Percentiles rank a stretch among this genome's conserved stretches.
These are phyloP conservation scores for Andrena camellia DNA, from an alignment of 2,888 invertebrate genomes.

Conservation along the genomic window DNA sequence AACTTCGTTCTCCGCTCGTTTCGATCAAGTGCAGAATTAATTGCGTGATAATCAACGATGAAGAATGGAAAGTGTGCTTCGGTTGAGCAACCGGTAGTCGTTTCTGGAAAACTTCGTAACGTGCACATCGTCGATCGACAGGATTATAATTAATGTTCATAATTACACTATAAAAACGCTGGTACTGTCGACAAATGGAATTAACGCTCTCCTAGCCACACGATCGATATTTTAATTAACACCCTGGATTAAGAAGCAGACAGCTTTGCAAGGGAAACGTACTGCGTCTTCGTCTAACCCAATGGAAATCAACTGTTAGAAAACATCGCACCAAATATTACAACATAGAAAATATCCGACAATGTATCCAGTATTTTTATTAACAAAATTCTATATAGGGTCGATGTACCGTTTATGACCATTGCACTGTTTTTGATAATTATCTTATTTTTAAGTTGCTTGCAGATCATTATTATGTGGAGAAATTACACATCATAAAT, in stretches of 20 bases:
- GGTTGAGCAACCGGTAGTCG: constrained; percentile 50
- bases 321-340: too few relatives aligned
- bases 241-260: neutral
- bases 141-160: constrained; percentile 46
- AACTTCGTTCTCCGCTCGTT: constrained; percentile 19
- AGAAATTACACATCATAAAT: too few relatives aligned
- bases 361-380: too few relatives aligned
- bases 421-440: too few relatives aligned
- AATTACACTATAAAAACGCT: constrained; percentile 38
- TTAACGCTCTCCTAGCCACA: neutral
- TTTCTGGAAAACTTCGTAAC: constrained; percentile 39
- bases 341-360: too few relatives aligned
- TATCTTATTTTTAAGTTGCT: too few relatives aligned
- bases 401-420: too few relatives aligned
- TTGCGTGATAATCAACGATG: constrained; percentile 67
- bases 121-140: constrained; percentile 26
- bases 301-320: too few relatives aligned
- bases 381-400: too few relatives aligned
- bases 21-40: constrained; percentile 70
- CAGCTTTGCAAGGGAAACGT: neutral
- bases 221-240: constrained; percentile 19
- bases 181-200: constrained; percentile 7
- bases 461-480: too few relatives aligned
- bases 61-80: constrained; percentile 73
- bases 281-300: too few relatives aligned